phyloP scores from a whole-genome alignment of 2,113 vertebrate species.

The Macquaria ambigua region DNA sequence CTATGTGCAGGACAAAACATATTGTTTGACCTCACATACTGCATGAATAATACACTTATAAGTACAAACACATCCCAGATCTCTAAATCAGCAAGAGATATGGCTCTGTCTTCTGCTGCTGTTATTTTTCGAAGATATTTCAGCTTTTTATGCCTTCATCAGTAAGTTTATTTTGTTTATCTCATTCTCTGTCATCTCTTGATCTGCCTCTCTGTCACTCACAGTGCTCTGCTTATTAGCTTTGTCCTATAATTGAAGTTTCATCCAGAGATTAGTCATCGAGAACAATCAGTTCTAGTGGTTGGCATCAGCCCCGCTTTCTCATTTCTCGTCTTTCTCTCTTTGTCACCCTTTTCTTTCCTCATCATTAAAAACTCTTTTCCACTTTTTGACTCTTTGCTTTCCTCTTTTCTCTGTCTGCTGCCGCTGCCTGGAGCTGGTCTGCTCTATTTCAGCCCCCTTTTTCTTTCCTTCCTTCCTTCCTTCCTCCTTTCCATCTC shows the following conservation, averaged over 20 bases:
- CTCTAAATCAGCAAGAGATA: slow-evolving; percentile 23
- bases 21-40: slow-evolving; percentile 7
- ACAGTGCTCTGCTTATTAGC: slow-evolving; percentile 59
- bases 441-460: slow-evolving; percentile 38
- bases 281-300: slow-evolving; percentile 59
- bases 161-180: slow-evolving; percentile 54
- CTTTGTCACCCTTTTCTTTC: slow-evolving; percentile 39
- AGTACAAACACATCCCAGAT: slow-evolving; percentile 23
- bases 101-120: slow-evolving; percentile 4
- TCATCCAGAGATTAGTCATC: slow-evolving; percentile 71
- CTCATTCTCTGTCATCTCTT: slow-evolving; percentile 34
- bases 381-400: slow-evolving; percentile 50
- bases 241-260: slow-evolving; percentile 70
- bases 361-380: slow-evolving; percentile 64
- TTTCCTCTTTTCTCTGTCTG: slow-evolving; percentile 44
- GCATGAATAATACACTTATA: slow-evolving; percentile 2
- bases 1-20: background rate
- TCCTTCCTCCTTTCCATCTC: slow-evolving; percentile 38
- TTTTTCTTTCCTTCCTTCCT: slow-evolving; percentile 4
- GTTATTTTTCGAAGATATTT: slow-evolving; percentile 10
- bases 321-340: slow-evolving; percentile 31
- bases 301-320: slow-evolving; percentile 57
- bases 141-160: slow-evolving; percentile 32
- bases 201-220: slow-evolving; percentile 63
- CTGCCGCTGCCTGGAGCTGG: slow-evolving; percentile 57